Evolutionary conservation across 2,888 invertebrate genomes (phyloP), one percentile per base, ranked within the genome.

Genomic region (Drosophila nr. fundita): DNA sequence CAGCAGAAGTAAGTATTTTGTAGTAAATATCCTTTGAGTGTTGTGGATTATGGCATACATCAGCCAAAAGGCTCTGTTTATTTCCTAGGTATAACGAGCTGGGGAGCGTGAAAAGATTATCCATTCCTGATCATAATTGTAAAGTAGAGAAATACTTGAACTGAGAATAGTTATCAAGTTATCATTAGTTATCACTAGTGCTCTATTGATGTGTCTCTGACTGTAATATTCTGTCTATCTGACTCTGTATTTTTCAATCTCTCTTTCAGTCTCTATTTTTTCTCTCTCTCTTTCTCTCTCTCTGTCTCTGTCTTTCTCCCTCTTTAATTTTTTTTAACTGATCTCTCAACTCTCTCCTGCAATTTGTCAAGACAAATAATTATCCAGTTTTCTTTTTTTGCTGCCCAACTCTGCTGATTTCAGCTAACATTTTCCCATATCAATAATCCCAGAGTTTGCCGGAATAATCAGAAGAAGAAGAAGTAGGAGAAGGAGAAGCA

Each of bases 391-490:
- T 52, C 29, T 59, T 49, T 38, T 21, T 50, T 1, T 15, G 7
- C 45, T 45, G 4, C 21, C 21, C n/a, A 30, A 7, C 18, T 27
- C 30, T 48, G 10, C 52, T 53, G 24, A 50, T n/a, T 71, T 30
- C 38, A 7, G 34, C 36, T 29, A 48, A 45, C n/a, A 38, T 49
- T 64, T 89, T 83, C 82, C 70, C 79, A 89, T 90, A 89, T 83
- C 76, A 83, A 87, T 78, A 72, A 66, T 68, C 57, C 29, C 6
- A 21, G 24, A 18, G 54, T 45, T 70, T 63, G 57, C 64, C 63
- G 62, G 64, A 32, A 50, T 48, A 52, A 70, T 59, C 65, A 62
- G 59, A 57, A 38, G 55, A 61, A 58, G 42, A n/a, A 18, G 38
- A 36, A 34, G 34, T 0, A 8, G n/a, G n/a, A 40, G 40, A 10